Base-by-base conservation (phyloP, 53 echinoderm and acorn worm genomes). In the Crossaster papposus region DNA sequence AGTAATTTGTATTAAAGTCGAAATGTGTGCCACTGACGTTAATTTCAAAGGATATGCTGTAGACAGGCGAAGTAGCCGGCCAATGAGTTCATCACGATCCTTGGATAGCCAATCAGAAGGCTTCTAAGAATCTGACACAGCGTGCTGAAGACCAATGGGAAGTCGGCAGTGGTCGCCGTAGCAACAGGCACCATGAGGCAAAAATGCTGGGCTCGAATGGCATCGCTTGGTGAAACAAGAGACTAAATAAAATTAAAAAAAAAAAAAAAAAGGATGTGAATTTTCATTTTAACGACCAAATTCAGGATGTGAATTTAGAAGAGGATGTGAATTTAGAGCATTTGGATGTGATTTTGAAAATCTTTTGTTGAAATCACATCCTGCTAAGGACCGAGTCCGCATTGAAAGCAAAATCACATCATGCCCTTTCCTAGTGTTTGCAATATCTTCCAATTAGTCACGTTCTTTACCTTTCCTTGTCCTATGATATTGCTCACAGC, bases 11-110 rank as follows among this genome's bases (percentile, higher is more conserved):
- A n/a, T n/a, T n/a, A n/a, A n/a, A n/a, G n/a, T n/a, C n/a, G n/a
- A n/a, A n/a, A n/a, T n/a, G n/a, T n/a, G n/a, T n/a, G n/a, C n/a
- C n/a, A n/a, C n/a, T n/a, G n/a, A n/a, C n/a, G n/a, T n/a, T n/a
- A n/a, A n/a, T n/a, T n/a, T n/a, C n/a, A n/a, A 79, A 89, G 89
- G 89, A 91, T 91, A 86, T 91, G 86, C 30, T 91, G 91, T 51
- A 91, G 72, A 87, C 86, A 73, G 11, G 87, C 87, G 18, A 86
- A 22, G 87, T 74, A 91, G 70, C 79, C 72, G 15, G 80, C 91
- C 55, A 86, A 50, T n/a, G 85, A 80, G 0, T 37, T n/a, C 75
- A 86, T 63, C 14, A 91, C 91, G 8, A 74, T 64, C 63, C 80
- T 54, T 0, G 91, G 87, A 54, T 80, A 91, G 72, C 79, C 86